These are phyloP conservation scores for Aurelia sp. DNA, from an alignment of 30 jellyfish, hydroid and myxozoan species.

Conservation along the genomic window DNA sequence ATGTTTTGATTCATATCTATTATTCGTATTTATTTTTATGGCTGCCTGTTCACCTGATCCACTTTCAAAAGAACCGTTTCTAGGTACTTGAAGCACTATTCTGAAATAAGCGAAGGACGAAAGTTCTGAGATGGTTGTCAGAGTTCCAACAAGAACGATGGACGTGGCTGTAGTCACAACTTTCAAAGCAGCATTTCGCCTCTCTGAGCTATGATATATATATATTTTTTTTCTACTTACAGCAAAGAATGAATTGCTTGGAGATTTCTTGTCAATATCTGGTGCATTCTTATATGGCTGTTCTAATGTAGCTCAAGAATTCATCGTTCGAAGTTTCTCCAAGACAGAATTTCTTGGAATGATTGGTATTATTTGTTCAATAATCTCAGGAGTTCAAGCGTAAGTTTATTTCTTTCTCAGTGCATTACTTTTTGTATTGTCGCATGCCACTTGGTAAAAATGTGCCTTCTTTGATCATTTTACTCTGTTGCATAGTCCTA, in stretches of 20 bases:
- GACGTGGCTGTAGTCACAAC: slow-evolving; percentile 59
- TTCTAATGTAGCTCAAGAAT: slow-evolving; percentile 95
- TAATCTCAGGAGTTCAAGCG: slow-evolving; percentile 86
- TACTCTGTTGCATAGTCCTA: no score
- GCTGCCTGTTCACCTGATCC: no score
- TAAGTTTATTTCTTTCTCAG: slow-evolving; percentile 26
- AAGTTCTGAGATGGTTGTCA: slow-evolving; percentile 37
- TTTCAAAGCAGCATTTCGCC: slow-evolving; percentile 62
- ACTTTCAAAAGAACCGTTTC: no score
- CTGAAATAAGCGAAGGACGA: slow-evolving; percentile 50
- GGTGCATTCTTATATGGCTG: slow-evolving; percentile 96
- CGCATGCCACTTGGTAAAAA: no score
- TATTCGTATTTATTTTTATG: no score
- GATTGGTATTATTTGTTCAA: slow-evolving; percentile 82
- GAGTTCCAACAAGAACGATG: slow-evolving; percentile 44
- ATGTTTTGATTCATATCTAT: no score
- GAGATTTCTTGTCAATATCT: slow-evolving; percentile 85
- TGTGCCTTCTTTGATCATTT: no score
- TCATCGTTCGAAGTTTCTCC: slow-evolving; percentile 80
- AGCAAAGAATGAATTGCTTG: slow-evolving; percentile 86
- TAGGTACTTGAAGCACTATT: neutral
- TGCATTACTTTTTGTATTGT: no score
- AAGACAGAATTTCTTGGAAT: slow-evolving; percentile 83
- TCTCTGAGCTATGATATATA: slow-evolving; percentile 32
- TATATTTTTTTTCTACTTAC: slow-evolving; percentile 1